Conservation (phyloP, 2,113 vertebrate genomes). For the Mormyrus lacerda region DNA sequence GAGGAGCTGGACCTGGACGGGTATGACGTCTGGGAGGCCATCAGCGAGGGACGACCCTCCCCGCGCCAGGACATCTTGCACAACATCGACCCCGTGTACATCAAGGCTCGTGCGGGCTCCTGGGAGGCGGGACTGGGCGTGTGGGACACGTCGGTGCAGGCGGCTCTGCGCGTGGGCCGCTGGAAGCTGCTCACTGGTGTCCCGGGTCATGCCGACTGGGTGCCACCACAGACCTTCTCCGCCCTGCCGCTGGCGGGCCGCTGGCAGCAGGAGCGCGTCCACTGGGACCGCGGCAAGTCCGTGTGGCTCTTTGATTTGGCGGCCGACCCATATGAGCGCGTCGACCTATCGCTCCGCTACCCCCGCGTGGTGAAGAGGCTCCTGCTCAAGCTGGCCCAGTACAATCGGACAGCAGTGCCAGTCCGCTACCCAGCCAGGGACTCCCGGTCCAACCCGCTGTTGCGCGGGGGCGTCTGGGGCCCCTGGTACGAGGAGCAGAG, state of each 20-base stretch:
- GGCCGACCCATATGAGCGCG: slow-evolving; percentile 85
- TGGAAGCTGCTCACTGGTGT: slow-evolving; percentile 94
- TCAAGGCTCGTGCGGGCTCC: slow-evolving; percentile 85
- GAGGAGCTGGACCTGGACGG: slow-evolving; percentile 83
- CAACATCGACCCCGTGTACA: slow-evolving; percentile 93
- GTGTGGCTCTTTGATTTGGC: slow-evolving; percentile 98
- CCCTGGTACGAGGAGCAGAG: slow-evolving; percentile 86
- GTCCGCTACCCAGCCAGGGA: slow-evolving; percentile 90
- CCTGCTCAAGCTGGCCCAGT: slow-evolving; percentile 73
- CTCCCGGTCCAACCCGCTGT: slow-evolving; percentile 85
- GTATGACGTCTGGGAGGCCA: slow-evolving; percentile 92
- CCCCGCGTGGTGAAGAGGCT: slow-evolving; percentile 83
- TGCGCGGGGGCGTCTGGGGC: slow-evolving; percentile 92
- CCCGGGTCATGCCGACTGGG: slow-evolving; percentile 91
- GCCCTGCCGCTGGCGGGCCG: slow-evolving; percentile 72
- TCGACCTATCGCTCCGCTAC: slow-evolving; percentile 76
- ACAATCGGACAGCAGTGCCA: slow-evolving; percentile 82
- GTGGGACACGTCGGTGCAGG: slow-evolving; percentile 92
- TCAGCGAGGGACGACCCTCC: slow-evolving; percentile 85
- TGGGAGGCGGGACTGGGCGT: slow-evolving; percentile 86
- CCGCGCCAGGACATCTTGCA: slow-evolving; percentile 89
- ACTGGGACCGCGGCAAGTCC: slow-evolving; percentile 76
- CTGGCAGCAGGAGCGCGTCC: slow-evolving; percentile 81
- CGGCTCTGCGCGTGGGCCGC: slow-evolving; percentile 82
- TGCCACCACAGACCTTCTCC: slow-evolving; percentile 89